A percentile compares a stretch with the other conserved stretches of the same genome.
Evolutionary conservation across 2,113 vertebrate species (phyloP).

Genomic region (pig (Sus scrofa)): T2T-Sscrofa CM000827.6:87290001-87290500

Average conservation of each 20-base stretch:
- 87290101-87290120: conserved; percentile 50
- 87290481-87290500: not conserved
- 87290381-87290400: conserved; percentile 33
- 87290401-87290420: not conserved
- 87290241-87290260: conserved; percentile 30
- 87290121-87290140: not conserved
- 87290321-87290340: conserved; percentile 50
- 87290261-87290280: not conserved
- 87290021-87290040: conserved; percentile 52
- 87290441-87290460: not conserved
- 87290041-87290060: conserved; percentile 58
- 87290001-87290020: not conserved
- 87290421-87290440: not conserved
- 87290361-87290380: conserved; percentile 57
- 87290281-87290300: not conserved
- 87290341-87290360: not conserved
- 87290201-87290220: not conserved
- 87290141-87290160: not conserved
- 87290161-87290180: conserved; percentile 39
- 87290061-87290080: not conserved
- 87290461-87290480: not conserved
- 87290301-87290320: conserved; percentile 31
- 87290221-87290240: conserved; percentile 27
- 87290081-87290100: conserved; percentile 4
- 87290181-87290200: conserved; percentile 53